Evolutionary conservation across 2,888 invertebrate species (phyloP), one percentile per base, ranked within the genome.

Genomic region (Erynnis tages): DNA sequence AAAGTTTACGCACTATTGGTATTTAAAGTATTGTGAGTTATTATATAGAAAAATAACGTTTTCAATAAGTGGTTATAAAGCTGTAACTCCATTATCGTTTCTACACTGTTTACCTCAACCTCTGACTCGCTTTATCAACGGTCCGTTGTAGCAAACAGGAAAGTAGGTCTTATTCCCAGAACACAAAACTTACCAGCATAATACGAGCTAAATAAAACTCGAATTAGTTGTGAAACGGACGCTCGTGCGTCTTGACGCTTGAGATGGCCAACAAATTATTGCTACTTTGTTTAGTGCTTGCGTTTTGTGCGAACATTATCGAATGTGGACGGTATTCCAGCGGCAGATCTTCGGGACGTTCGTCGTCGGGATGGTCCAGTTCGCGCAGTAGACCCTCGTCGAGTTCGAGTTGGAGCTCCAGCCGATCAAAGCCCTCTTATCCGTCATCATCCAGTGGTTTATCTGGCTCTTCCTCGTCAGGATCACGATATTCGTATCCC

Each of bases 251-350:
- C 54, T 58, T 53, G 55, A 63, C 58, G 54, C 59, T 58, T 60
- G 71, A 62, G 55, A 84, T 84, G 85, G 79, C 71, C 68, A 79
- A 68, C 71, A 81, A 71, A 63, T 63, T 55, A 61, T 44, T 74
- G 61, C 63, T 83, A 72, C 74, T 82, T 70, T 76, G 78, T 65
- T 70, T 84, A 10, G 67, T 82, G 49, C 57, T 82, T 54, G 61
- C 69, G 54, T 69, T 70, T 66, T 50, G 68, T 43, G 61, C 71
- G 25, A 67, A 69, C 58, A 63, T 69, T 41, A 65, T 69, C 47
- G 70, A 77, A 62, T 71, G 78, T 61, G 49, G 63, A 34, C 60
- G 71, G 17, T 29, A 13, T 11, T 8, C 19, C 14, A 19, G 7
- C 13, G 25, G 40, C 62, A 8, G 55, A 2, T 63, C 64, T 4